A percentile compares a stretch with the other conserved stretches of the same genome.
phyloP scores from a whole-genome alignment of 1,140 invertebrate genomes.

The Pachyrhynchus sulphureomaculatus region DNA sequence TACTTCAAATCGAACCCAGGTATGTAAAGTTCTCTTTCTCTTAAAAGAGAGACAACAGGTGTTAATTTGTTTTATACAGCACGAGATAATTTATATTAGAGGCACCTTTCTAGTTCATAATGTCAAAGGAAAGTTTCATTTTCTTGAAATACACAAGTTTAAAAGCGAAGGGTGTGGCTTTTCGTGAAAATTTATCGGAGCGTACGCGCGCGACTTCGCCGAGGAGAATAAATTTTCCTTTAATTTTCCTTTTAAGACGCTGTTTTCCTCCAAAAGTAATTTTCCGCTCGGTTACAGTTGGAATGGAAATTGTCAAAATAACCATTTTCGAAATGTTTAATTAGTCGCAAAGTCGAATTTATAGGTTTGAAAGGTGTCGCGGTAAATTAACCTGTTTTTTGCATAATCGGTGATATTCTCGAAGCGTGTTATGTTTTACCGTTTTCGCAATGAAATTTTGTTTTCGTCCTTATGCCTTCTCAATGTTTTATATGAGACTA shows the following conservation, averaged over 20 bases:
- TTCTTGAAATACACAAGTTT: constrained; percentile 45
- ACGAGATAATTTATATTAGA: constrained; percentile 48
- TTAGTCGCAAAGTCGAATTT: neutral
- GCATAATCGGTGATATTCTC: too few species aligned
- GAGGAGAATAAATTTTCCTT: constrained; percentile 22
- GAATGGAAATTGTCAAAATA: constrained; percentile 23
- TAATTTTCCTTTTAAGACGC: constrained; percentile 24
- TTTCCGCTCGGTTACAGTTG: constrained; percentile 26
- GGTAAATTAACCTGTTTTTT: too few species aligned
- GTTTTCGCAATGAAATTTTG: too few species aligned
- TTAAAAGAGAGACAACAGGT: constrained; percentile 14
- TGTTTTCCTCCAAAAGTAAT: constrained; percentile 18
- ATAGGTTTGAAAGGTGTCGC: too few species aligned
- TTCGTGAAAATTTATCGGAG: constrained; percentile 31
- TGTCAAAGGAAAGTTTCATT: constrained; percentile 50
- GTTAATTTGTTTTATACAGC: constrained; percentile 46
- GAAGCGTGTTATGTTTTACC: too few species aligned
- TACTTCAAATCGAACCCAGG: too few species aligned
- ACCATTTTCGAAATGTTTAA: constrained; percentile 1
- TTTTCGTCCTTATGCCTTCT: too few species aligned
- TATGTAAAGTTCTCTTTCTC: neutral
- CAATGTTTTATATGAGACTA: too few species aligned
- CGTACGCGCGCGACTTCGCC: constrained; percentile 18
- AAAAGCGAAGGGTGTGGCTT: constrained; percentile 30
- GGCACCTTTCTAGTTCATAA: constrained; percentile 49